Evolutionary conservation across 1,140 invertebrate genomes (phyloP).

Genomic region (Tribolium madens): DNA sequence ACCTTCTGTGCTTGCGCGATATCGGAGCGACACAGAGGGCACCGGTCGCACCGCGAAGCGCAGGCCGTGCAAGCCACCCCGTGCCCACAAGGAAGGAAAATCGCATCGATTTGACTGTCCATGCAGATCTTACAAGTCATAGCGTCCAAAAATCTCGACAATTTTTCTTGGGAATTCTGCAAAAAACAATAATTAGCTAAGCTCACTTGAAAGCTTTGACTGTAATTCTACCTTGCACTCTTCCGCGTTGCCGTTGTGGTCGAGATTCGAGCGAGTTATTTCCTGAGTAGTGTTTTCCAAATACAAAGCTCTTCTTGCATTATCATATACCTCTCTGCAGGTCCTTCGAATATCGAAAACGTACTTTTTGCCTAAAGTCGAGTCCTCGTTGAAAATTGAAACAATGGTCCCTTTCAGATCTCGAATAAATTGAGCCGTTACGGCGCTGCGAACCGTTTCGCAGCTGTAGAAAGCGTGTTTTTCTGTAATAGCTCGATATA

Average conservation of each 20-base stretch:
- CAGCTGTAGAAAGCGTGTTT: slow-evolving; percentile 93
- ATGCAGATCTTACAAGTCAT: slow-evolving; percentile 87
- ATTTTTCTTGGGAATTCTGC: slow-evolving; percentile 71
- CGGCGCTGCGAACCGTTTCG: slow-evolving; percentile 88
- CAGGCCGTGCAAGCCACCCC: slow-evolving; percentile 82
- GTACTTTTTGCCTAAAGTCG: slow-evolving; percentile 86
- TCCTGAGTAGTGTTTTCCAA: slow-evolving; percentile 55
- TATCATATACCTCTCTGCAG: slow-evolving; percentile 88
- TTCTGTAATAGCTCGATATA: slow-evolving; percentile 90
- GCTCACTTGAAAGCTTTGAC: not conserved
- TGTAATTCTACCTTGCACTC: slow-evolving; percentile 61
- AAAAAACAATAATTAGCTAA: slow-evolving; percentile 58
- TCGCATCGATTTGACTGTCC: slow-evolving; percentile 83
- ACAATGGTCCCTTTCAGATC: slow-evolving; percentile 93
- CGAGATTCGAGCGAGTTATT: slow-evolving; percentile 27
- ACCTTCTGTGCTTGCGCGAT: slow-evolving; percentile 80
- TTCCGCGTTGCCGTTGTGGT: slow-evolving; percentile 54
- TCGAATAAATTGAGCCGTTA: slow-evolving; percentile 88
- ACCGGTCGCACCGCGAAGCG: slow-evolving; percentile 78
- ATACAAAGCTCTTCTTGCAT: slow-evolving; percentile 81
- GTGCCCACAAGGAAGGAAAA: slow-evolving; percentile 85
- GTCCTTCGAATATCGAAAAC: slow-evolving; percentile 90
- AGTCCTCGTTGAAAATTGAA: slow-evolving; percentile 91
- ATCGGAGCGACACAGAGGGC: slow-evolving; percentile 81
- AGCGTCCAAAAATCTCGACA: slow-evolving; percentile 74